Evolutionary conservation across 2,888 invertebrate genomes (phyloP).

Genomic region (Macrosiphum euphorbiae): DNA sequence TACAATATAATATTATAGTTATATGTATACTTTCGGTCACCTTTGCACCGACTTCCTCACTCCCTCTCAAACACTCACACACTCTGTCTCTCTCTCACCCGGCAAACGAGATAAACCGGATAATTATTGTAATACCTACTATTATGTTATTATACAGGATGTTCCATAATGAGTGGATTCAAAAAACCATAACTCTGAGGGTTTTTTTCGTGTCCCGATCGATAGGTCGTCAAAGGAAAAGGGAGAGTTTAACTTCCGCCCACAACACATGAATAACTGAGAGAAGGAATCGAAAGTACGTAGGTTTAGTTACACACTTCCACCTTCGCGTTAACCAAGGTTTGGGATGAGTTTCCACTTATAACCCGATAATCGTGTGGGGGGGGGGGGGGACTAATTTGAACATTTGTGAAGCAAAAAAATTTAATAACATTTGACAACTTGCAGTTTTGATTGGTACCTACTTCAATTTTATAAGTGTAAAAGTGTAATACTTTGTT

Average conservation of each 20-base stretch:
- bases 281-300: neutral
- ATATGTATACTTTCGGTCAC: neutral
- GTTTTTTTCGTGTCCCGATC: neutral
- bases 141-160: neutral
- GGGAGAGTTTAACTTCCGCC: neutral
- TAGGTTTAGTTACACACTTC: neutral
- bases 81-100: neutral
- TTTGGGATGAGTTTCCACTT: neutral
- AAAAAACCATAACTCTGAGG: neutral
- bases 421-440: neutral
- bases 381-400: neutral
- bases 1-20: neutral
- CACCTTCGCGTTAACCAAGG: neutral
- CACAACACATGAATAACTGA: neutral
- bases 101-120: conserved; percentile 3
- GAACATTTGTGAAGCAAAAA: neutral
- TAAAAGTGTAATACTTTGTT: neutral
- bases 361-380: neutral
- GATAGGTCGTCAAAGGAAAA: neutral
- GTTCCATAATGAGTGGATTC: neutral
- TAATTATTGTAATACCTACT: neutral
- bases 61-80: neutral
- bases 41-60: neutral
- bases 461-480: neutral
- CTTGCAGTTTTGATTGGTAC: neutral